Conservation (phyloP, 2,797 vertebrate genomes). For the Nasua narica region DNA sequence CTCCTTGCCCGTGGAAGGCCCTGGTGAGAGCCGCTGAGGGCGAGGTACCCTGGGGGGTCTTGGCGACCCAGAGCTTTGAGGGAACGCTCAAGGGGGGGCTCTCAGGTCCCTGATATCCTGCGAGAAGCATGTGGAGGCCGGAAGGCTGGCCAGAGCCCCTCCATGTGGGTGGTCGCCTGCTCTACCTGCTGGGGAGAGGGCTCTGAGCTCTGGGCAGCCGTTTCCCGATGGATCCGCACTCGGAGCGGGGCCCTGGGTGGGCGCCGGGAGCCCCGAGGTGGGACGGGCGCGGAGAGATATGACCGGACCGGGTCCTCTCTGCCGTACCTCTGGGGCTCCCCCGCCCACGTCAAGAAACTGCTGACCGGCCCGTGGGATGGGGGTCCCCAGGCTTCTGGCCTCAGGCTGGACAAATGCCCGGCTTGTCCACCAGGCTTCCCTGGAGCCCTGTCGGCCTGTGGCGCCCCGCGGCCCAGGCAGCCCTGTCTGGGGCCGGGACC, state of each 20-base stretch:
- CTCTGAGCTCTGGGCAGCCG: not conserved
- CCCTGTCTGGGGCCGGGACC: accelerated
- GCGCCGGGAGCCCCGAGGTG: too few species aligned
- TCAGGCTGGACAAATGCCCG: not conserved
- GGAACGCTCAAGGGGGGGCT: not conserved
- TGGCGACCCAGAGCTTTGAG: not conserved
- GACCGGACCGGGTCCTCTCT: not conserved
- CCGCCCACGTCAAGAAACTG: not conserved
- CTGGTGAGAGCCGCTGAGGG: not conserved
- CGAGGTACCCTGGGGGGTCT: not conserved
- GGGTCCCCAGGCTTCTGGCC: not conserved
- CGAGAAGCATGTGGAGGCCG: not conserved
- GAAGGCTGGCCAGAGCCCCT: not conserved
- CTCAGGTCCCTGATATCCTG: not conserved
- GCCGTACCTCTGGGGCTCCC: not conserved
- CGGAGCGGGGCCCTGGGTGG: not conserved
- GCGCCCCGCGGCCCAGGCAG: not conserved
- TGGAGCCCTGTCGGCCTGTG: not conserved
- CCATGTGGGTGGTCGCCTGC: not conserved
- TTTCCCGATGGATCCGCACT: not conserved
- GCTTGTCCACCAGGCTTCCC: not conserved
- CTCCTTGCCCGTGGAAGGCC: too few species aligned
- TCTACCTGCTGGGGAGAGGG: not conserved
- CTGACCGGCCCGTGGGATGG: not conserved
- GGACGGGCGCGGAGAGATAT: not conserved